Evolutionary conservation across 2,888 invertebrate genomes (phyloP).

Genomic region (Chalcosyrphus nemorum): DNA sequence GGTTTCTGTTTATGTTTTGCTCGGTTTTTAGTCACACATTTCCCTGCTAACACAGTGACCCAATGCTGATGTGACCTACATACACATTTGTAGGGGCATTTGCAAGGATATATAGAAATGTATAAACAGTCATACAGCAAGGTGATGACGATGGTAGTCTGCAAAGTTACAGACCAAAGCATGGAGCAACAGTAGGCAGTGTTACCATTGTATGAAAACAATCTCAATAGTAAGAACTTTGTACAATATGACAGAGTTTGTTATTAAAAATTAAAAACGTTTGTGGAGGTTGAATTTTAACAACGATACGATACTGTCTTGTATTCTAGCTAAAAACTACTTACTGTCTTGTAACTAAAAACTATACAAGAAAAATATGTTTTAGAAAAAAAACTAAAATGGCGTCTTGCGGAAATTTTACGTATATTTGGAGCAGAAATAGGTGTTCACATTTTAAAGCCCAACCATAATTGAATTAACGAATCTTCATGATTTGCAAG

Average conservation of each 20-base stretch:
- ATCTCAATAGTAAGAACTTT: neutral
- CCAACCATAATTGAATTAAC: too few relatives aligned
- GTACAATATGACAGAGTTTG: neutral
- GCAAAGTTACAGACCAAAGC: constrained; percentile 47
- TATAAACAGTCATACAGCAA: constrained; percentile 38
- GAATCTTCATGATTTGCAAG: too few relatives aligned
- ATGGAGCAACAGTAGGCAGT: constrained; percentile 43
- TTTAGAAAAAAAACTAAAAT: too few relatives aligned
- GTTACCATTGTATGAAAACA: constrained; percentile 20
- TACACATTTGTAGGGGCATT: constrained; percentile 56
- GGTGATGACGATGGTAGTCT: constrained; percentile 46
- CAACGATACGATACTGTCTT: too few relatives aligned
- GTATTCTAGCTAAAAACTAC: too few relatives aligned
- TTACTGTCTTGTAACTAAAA: too few relatives aligned
- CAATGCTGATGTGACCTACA: constrained; percentile 75
- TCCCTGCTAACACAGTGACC: constrained; percentile 81
- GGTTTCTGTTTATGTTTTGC: constrained; percentile 29
- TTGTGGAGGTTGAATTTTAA: too few relatives aligned
- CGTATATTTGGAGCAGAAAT: too few relatives aligned
- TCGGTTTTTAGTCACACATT: constrained; percentile 53
- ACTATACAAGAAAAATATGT: too few relatives aligned
- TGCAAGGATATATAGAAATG: constrained; percentile 25
- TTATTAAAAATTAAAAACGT: too few relatives aligned
- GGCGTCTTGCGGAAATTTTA: too few relatives aligned
- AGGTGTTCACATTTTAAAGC: too few relatives aligned